phyloP scores from a whole-genome alignment of 2,888 invertebrate species.

The Philereme vetulata region DNA sequence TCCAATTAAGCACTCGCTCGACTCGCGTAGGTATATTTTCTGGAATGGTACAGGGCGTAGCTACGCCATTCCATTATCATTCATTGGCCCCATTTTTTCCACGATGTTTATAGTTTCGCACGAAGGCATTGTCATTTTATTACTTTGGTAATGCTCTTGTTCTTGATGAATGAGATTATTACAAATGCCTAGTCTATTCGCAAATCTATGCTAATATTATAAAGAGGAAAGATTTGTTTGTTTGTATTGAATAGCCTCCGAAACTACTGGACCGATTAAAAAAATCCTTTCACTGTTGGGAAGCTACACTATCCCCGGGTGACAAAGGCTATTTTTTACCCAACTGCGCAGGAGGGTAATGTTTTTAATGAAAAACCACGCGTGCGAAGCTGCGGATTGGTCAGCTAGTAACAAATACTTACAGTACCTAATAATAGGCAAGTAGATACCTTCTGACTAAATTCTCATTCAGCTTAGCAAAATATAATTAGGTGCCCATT shows the following conservation, averaged over 20 bases:
- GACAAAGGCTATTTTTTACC: too few species aligned
- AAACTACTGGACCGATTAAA: too few species aligned
- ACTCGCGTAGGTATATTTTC: conserved; percentile 21
- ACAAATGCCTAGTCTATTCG: conserved; percentile 4
- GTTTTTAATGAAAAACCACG: too few species aligned
- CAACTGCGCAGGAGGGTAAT: too few species aligned
- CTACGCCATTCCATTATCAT: conserved; percentile 46
- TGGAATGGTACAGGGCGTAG: conserved; percentile 37
- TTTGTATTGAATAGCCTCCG: too few species aligned
- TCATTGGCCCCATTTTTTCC: conserved; percentile 44
- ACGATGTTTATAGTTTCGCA: conserved; percentile 46
- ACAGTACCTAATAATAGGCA: background rate
- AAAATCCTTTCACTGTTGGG: too few species aligned
- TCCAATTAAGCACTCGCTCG: conserved; percentile 11
- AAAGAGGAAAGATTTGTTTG: too few species aligned
- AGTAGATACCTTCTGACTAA: too few species aligned
- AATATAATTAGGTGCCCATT: background rate
- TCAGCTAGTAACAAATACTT: too few species aligned
- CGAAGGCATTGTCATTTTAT: conserved; percentile 44
- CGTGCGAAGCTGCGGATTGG: too few species aligned
- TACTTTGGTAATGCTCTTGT: conserved; percentile 30
- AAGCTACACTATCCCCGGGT: too few species aligned
- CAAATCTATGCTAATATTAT: background rate
- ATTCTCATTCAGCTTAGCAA: background rate
- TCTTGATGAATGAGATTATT: conserved; percentile 2